Evolutionary conservation across 1,140 invertebrate genomes (phyloP), one percentile per base, ranked within the genome.

Genomic region (Caenorhabditis inopinata): DNA sequence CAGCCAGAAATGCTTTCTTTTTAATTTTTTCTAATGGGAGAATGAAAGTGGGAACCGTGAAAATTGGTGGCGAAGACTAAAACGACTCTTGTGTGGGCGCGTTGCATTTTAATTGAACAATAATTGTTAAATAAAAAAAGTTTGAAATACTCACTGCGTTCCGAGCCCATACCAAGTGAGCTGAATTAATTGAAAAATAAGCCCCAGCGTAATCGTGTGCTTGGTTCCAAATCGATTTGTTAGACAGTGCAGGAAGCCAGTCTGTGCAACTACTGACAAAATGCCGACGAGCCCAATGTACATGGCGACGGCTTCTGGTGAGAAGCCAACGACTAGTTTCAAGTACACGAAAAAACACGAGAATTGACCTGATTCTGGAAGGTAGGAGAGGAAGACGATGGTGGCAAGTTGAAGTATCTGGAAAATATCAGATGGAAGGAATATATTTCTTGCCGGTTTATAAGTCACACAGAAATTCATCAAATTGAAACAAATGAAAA

Each of bases 331-430:
- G 89, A 93, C 96, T 85, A 99, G 91, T 91, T 95, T 96, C 53
- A 99, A 92, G 90, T 99, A 99, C 84, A 99, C 96, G 91, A 99
- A 99, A 91, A 99, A 98, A 91, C 96, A 98, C 78, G 96, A 98
- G 90, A 99, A 99, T 90, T 98, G 95, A 81, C 96, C 96, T 48
- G 92, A 92, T 86, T 99, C 97, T n/a, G 97, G 96, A 84, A 99
- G 91, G 90, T 99, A 98, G 29, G 96, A 98, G 48, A 99, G 91
- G 89, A 99, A 96, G 82, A 99, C 96, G 27, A 96, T 94, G 80
- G 97, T 93, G 90, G 96, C 98, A 82, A 99, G 92, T 92, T 98
- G 94, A 0, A 79, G 53, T 4, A 79, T 45, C 74, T 76, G 46
- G n/a, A 38, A 45, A 73, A 32, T 27, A n/a, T 25, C n/a, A n/a